Base-by-base conservation (phyloP, 2,797 vertebrate genomes). In the Heterohyrax brucei region DNA sequence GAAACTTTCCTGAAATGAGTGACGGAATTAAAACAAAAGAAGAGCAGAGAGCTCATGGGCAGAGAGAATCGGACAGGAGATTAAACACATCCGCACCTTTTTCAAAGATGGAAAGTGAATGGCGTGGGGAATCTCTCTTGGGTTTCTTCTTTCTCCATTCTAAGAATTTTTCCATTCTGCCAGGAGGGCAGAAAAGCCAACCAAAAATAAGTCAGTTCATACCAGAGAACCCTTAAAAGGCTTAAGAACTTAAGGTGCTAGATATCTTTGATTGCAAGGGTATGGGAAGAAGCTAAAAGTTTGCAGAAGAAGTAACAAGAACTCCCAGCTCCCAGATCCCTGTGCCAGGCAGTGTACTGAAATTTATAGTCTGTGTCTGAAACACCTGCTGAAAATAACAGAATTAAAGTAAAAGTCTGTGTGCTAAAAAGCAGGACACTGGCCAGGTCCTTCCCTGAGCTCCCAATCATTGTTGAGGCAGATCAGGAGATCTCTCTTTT, bases 81-180 rank as follows among this genome's bases (percentile, higher is more conserved):
- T 75, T 3, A 53, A 56, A 91, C 26, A 85, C 73, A 62, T 62
- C 0, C 89, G 66, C 56, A 77, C 30, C 53, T 26, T 92, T 93
- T 59, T 89, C 76, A 89, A 91, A 66, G 56, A 78, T 72, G 53
- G 79, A 83, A 88, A 94, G 73, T 72, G 24, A 91, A 86, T 61
- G 68, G 77, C 88, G 83, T 91, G 70, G 80, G 30, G 64, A 14
- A 75, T 48, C 76, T 66, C 22, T 61, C 78, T 84, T 76, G 9
- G 44, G 66, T 93, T 92, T 91, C 80, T 62, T 95, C 86, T 88
- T 62, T 81, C 61, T 91, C 89, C 61, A 93, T 62, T 91, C 88
- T 80, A 86, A 88, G 70, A 78, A 48, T 44, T 92, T 80, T 93
- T 88, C 95, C 79, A 86, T 72, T 82, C 89, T 77, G 59, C 66